Percentiles rank a stretch among this genome's conserved stretches.
These are phyloP conservation scores for Meleagris gallopavo DNA, from an alignment of 2,113 vertebrate genomes.

Conservation along the genomic window DNA sequence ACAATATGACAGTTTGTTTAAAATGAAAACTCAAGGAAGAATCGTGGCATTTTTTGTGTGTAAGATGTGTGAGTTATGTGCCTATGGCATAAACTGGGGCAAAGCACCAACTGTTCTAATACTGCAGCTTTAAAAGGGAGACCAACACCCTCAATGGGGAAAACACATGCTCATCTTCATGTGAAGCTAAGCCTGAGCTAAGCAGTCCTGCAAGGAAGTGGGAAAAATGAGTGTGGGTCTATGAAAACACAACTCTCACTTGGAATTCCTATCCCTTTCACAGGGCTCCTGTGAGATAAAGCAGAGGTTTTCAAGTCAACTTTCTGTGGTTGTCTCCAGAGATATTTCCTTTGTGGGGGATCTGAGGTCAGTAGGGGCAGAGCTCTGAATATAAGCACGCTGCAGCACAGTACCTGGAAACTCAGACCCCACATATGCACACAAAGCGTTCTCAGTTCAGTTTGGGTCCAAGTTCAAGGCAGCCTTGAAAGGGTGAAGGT, in stretches of 20 bases:
- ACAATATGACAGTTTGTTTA: background rate
- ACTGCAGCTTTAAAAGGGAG: background rate
- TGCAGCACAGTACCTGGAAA: background rate
- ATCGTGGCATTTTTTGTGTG: background rate
- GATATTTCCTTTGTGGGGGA: background rate
- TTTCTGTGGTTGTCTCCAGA: background rate
- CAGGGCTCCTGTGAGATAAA: background rate
- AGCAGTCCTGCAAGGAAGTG: background rate
- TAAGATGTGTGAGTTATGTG: background rate
- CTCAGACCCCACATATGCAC: background rate
- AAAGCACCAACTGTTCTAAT: background rate
- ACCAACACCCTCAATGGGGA: background rate
- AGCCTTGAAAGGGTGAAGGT: background rate
- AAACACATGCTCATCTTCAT: background rate
- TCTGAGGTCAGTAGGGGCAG: background rate
- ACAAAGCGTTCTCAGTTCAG: background rate
- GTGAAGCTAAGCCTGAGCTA: background rate
- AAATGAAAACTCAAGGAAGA: background rate
- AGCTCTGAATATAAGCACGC: background rate
- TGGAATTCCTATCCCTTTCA: background rate
- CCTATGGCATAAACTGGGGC: background rate
- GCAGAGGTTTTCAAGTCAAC: background rate
- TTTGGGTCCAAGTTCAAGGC: background rate
- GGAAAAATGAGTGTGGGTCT: background rate
- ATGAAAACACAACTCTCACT: background rate